Evolutionary conservation across 2,888 invertebrate genomes (phyloP), one percentile per base, ranked within the genome.

Genomic region (Agrotis ipsilon): DNA sequence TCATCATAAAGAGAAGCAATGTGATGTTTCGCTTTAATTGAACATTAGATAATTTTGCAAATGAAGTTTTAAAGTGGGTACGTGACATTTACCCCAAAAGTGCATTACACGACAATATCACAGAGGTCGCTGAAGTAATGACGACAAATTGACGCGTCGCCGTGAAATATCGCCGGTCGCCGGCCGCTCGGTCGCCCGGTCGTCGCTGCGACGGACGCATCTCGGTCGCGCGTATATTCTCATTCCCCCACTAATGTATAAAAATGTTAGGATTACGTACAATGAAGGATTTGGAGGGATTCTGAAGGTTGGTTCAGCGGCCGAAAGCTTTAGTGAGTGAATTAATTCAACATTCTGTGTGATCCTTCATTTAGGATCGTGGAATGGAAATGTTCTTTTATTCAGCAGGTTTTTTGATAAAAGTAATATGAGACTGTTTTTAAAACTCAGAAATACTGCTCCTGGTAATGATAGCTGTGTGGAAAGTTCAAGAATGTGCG

Each of bases 71-170:
- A 71, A 74, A 49, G 64, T 75, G 39, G 63, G 68, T 48, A 51
- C 59, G 75, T 65, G 64, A 62, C 78, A 43, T 76, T 70, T 82
- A 77, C 77, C 73, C 75, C 45, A 68, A 75, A 74, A 78, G 57
- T 74, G 83, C 83, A 78, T 72, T 74, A 77, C 52, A 65, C 39
- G 68, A 61, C 27, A 63, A 66, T 60, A 75, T 84, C 76, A 64
- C 75, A 77, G 78, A 79, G 78, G 72, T 54, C 73, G 71, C 68
- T 72, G 48, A 71, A 80, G 78, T 89, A 89, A 89, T 89, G 88
- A 89, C 86, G 90, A 89, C 88, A 89, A 88, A 89, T 89, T 80
- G 89, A 80, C 75, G 84, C 74, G 73, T 83, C 72, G 71, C 46
- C 64, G 79, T 88, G 85, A 89, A 77, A 88, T 86, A 89, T 87